These are phyloP conservation scores for Clarias laeviceps DNA, from an alignment of 2,797 vertebrate species.

Conservation along the genomic window DNA sequence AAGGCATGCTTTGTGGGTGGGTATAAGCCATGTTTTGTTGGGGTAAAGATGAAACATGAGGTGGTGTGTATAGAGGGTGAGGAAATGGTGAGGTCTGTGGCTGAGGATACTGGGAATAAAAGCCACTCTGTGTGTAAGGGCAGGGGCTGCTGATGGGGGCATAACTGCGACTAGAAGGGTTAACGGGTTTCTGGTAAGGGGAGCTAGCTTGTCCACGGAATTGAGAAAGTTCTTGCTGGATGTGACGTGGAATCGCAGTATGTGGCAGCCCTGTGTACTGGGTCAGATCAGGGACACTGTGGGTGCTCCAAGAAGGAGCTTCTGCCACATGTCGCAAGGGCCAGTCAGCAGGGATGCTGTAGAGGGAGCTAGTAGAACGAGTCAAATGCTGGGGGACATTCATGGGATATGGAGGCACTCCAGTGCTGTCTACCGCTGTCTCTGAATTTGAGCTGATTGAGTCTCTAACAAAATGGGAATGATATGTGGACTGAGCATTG, in stretches of 20 bases:
- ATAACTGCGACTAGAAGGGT: conserved; percentile 2
- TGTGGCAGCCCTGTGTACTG: conserved; percentile 32
- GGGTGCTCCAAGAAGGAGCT: conserved; percentile 79
- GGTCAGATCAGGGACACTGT: conserved; percentile 83
- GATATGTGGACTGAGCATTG: conserved; percentile 62
- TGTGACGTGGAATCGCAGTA: conserved; percentile 46
- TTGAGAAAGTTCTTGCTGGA: conserved; percentile 24
- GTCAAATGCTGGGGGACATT: conserved; percentile 68
- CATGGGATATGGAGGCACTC: conserved; percentile 62
- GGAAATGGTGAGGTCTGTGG: conserved; percentile 1
- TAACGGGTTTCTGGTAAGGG: conserved; percentile 15
- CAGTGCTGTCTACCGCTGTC: conserved; percentile 30
- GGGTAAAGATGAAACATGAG: conserved; percentile 12
- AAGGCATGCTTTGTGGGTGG: conserved; percentile 27
- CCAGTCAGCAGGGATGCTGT: conserved; percentile 76
- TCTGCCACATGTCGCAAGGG: conserved; percentile 72
- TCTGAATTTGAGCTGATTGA: not conserved
- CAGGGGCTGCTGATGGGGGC: not conserved
- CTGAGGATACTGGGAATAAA: conserved; percentile 25
- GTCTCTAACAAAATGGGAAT: conserved; percentile 76
- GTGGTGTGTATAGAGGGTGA: conserved; percentile 29
- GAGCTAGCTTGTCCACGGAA: conserved; percentile 27
- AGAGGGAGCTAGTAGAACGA: conserved; percentile 81
- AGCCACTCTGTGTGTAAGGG: conserved; percentile 17
- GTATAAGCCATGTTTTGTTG: conserved; percentile 22